Conservation (phyloP, 2,113 vertebrate species). For the Rhea pennata region DNA sequence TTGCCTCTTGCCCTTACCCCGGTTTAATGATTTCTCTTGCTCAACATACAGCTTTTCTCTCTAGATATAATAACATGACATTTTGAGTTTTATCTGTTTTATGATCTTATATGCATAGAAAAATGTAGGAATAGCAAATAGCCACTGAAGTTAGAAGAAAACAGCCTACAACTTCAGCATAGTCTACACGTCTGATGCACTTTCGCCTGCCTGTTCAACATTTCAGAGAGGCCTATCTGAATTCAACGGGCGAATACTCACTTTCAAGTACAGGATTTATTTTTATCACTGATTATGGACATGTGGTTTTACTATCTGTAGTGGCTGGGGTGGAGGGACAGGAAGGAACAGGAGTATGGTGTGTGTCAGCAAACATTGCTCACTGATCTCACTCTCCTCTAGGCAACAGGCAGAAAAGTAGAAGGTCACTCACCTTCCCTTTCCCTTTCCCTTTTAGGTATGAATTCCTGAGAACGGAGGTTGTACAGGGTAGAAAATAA, state of each 20-base stretch:
- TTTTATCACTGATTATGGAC: conserved; percentile 20
- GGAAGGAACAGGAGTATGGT: background rate
- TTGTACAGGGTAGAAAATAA: background rate
- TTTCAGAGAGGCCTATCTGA: background rate
- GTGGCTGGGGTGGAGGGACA: background rate
- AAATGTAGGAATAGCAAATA: background rate
- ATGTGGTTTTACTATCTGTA: background rate
- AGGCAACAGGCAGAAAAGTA: conserved; percentile 42
- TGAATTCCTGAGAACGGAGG: background rate
- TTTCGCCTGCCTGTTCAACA: conserved; percentile 29
- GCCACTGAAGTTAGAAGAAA: background rate
- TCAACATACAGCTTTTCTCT: background rate
- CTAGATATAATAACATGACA: background rate
- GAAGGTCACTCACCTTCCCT: conserved; percentile 48
- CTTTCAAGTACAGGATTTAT: conserved; percentile 4
- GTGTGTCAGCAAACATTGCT: conserved; percentile 32
- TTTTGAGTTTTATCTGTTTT: conserved; percentile 28
- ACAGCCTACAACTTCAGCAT: background rate
- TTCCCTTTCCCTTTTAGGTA: conserved; percentile 47
- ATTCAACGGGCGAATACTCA: background rate
- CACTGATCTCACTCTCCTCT: conserved; percentile 12
- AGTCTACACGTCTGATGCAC: background rate
- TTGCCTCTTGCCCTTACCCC: background rate
- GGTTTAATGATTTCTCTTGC: background rate
- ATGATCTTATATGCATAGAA: background rate